A percentile compares a stretch with the other conserved stretches of the same genome.
Evolutionary conservation across 2,888 invertebrate genomes (phyloP).

Genomic region (Catocala sponsa): DNA sequence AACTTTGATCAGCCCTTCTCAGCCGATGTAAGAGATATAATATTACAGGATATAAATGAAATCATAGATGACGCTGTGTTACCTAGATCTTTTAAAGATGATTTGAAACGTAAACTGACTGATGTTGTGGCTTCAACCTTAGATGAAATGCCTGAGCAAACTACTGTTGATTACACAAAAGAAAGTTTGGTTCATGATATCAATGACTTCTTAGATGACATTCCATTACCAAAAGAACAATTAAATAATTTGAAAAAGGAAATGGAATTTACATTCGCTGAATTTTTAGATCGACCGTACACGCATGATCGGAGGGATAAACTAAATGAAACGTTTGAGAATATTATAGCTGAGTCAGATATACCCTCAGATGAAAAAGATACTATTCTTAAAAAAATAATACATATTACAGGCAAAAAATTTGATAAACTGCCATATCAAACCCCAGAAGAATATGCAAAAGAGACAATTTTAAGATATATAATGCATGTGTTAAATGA

Average conservation of each 20-base stretch:
- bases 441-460: slow-evolving; percentile 14
- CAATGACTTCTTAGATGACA: not conserved
- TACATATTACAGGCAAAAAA: slow-evolving; percentile 1
- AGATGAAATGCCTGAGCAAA: slow-evolving; percentile 10
- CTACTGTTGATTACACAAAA: slow-evolving; percentile 13
- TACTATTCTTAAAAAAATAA: not conserved
- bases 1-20: slow-evolving; percentile 13
- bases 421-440: slow-evolving; percentile 8
- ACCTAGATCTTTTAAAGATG: not conserved
- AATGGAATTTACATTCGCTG: slow-evolving; percentile 2
- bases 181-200: slow-evolving; percentile 9
- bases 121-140: slow-evolving; percentile 10
- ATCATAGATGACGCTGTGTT: slow-evolving; percentile 1
- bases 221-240: slow-evolving; percentile 8
- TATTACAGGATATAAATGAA: slow-evolving; percentile 6
- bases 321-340: not conserved
- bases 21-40: not conserved
- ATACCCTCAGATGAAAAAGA: not conserved
- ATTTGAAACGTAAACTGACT: slow-evolving; percentile 8
- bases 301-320: slow-evolving; percentile 1
- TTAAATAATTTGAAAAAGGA: slow-evolving; percentile 4
- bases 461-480: slow-evolving; percentile 7
- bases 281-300: slow-evolving; percentile 13
- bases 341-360: not conserved
- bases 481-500: slow-evolving; percentile 5